Evolutionary conservation across 2,797 vertebrate genomes (phyloP), one percentile per base, ranked within the genome.

Genomic region (Chloroceryle inda): DNA sequence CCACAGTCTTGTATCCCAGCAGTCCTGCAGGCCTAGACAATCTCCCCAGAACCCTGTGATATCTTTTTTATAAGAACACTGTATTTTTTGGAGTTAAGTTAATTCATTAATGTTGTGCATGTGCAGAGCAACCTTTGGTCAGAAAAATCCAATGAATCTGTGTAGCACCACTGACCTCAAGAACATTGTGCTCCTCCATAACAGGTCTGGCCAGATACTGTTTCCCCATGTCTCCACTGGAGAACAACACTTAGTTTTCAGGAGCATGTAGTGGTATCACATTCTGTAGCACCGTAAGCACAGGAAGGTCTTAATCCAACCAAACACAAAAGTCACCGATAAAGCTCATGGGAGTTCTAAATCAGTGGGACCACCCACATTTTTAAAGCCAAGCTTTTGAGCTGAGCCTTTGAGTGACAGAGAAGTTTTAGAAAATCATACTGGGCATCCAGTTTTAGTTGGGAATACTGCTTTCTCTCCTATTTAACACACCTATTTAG

Each of bases 111-210:
- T 50, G 10, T 14, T 84, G 23, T 1, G 1, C 6, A 12, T 6
- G 11, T 63, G n/a, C 58, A 68, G n/a, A 85, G 35, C n/a, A 75
- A 53, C 14, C 14, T 0, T 0, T 1, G 4, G 4, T 6, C 11
- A 2, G 13, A 47, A 66, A 81, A 73, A 8, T 62, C 50, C 37
- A 71, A 53, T 52, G 37, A 61, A 35, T 29, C 29, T 13, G 6
- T 45, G 10, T 5, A 10, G 13, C n/a, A 47, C 18, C 29, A 22
- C 5, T 59, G 47, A 47, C 15, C 49, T 45, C 29, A n/a, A 74
- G 59, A 69, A 22, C 40, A 27, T 27, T 1, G 2, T 44, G 27
- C 5, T 77, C 27, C 22, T 67, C 47, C 31, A 5, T 22, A 27
- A 45, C 14, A 35, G 19, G 3, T 66, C 68, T 85, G 81, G 20